Evolutionary conservation across 2,797 vertebrate species (phyloP).

Genomic region (Ambastaia sidthimunki): DNA sequence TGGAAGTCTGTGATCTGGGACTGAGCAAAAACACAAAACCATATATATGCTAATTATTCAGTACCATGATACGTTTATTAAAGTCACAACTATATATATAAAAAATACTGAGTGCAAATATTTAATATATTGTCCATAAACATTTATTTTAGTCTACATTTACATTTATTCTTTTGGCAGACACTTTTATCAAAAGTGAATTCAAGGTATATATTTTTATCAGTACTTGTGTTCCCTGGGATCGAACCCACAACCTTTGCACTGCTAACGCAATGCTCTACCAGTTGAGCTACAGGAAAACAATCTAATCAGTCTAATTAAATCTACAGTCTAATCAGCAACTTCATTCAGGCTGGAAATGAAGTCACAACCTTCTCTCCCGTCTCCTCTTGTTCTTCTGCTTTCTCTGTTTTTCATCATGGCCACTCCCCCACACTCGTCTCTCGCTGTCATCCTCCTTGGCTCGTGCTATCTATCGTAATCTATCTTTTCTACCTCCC

Average conservation of each 20-base stretch:
- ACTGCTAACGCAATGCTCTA: too few species aligned
- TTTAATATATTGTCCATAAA: background rate
- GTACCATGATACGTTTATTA: too few species aligned
- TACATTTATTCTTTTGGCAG: too few species aligned
- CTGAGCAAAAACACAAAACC: constrained; percentile 17
- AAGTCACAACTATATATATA: background rate
- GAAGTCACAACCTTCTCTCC: constrained; percentile 21
- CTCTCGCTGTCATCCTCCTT: constrained; percentile 41
- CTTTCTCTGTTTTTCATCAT: constrained; percentile 59
- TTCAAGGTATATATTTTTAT: too few species aligned
- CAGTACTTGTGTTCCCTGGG: too few species aligned
- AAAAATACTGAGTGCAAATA: background rate
- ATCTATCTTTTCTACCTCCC: constrained; percentile 62
- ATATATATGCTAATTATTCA: background rate
- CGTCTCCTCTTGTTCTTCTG: constrained; percentile 16
- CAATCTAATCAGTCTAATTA: too few species aligned
- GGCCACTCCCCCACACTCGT: constrained; percentile 60
- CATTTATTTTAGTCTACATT: too few species aligned
- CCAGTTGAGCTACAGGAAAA: too few species aligned
- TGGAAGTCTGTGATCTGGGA: constrained; percentile 5
- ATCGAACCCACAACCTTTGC: too few species aligned
- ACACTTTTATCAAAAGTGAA: too few species aligned
- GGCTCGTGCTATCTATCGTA: constrained; percentile 58
- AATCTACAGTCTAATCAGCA: background rate
- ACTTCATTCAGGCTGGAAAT: constrained; percentile 14